Percentiles rank a stretch among this genome's conserved stretches.
These are phyloP conservation scores for Metaphire vulgaris DNA, from an alignment of 1,140 invertebrate genomes.

Conservation along the genomic window DNA sequence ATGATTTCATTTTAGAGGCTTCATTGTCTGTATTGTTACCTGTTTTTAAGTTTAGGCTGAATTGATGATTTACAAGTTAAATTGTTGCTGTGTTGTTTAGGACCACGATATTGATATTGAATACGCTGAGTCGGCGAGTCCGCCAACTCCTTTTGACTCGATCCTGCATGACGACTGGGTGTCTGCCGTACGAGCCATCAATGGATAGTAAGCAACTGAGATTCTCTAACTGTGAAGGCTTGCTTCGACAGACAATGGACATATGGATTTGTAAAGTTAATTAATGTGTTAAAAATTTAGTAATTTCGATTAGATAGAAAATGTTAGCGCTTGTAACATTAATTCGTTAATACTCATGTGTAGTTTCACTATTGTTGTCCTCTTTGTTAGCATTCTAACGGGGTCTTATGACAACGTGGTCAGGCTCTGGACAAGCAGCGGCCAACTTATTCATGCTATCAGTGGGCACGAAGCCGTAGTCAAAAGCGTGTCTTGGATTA, in stretches of 20 bases:
- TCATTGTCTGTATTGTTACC: too few species aligned
- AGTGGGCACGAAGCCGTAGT: conserved; percentile 77
- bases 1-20: too few species aligned
- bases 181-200: conserved; percentile 66
- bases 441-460: conserved; percentile 72
- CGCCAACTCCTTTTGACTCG: conserved; percentile 81
- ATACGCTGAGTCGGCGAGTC: conserved; percentile 77
- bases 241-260: too few species aligned
- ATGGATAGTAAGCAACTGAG: conserved; percentile 61
- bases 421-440: conserved; percentile 78
- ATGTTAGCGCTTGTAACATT: too few species aligned
- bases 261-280: too few species aligned
- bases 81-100: too few species aligned
- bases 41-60: too few species aligned
- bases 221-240: neutral
- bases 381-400: conserved; percentile 82
- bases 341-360: too few species aligned
- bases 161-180: conserved; percentile 95
- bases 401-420: conserved; percentile 93
- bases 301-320: too few species aligned
- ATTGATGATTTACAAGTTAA: too few species aligned
- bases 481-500: conserved; percentile 80
- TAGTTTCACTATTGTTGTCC: too few species aligned
- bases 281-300: too few species aligned
- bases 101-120: conserved; percentile 71